phyloP scores from a whole-genome alignment of 2,888 invertebrate species.

The Scaptomyza tumidula region DNA sequence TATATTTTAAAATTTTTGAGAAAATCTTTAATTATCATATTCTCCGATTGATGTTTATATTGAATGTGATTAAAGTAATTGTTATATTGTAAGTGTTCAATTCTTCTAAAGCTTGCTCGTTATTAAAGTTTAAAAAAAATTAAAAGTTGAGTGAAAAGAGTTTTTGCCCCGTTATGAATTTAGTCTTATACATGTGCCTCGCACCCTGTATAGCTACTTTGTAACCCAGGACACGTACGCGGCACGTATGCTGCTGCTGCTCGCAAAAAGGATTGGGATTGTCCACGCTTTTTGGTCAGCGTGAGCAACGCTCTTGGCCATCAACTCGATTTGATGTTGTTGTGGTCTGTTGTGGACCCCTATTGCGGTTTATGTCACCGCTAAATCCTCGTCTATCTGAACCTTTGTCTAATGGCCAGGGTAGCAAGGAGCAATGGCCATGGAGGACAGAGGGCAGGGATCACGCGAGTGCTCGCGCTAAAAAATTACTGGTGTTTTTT shows the following conservation, averaged over 20 bases:
- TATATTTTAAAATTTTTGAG: neutral
- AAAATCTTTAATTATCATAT: neutral
- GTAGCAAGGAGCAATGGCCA: neutral
- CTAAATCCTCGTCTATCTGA: conserved; percentile 54
- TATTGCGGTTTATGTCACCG: conserved; percentile 47
- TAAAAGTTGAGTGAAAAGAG: neutral
- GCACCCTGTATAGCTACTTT: conserved; percentile 63
- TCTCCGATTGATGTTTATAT: too few relatives aligned
- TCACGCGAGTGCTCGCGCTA: conserved; percentile 52
- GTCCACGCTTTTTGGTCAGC: conserved; percentile 64
- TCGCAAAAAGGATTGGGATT: conserved; percentile 64
- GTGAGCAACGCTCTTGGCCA: conserved; percentile 49
- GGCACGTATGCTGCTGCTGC: conserved; percentile 45
- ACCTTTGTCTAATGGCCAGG: conserved; percentile 32
- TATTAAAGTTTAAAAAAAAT: neutral
- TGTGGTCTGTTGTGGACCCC: conserved; percentile 51
- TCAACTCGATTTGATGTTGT: conserved; percentile 71
- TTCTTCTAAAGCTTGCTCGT: neutral
- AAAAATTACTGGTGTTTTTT: conserved; percentile 63
- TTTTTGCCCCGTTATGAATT: neutral
- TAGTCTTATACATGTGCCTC: neutral
- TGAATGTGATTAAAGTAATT: too few relatives aligned
- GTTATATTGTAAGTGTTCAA: too few relatives aligned
- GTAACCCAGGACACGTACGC: conserved; percentile 64
- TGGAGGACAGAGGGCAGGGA: neutral